Evolutionary conservation across 2,888 invertebrate species (phyloP).

Genomic region (Hypolimnas misippus): DNA sequence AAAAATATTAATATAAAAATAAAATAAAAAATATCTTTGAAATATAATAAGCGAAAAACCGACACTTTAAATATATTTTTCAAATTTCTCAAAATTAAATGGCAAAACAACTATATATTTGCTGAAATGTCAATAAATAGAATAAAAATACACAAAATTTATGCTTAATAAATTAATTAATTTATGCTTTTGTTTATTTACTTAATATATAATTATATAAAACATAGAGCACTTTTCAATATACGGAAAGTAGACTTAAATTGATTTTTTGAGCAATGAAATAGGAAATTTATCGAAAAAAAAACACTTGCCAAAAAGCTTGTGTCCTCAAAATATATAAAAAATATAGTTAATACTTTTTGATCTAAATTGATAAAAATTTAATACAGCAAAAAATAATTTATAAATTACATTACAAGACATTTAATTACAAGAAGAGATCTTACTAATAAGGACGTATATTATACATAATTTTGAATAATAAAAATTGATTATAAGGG

Average conservation of each 20-base stretch:
- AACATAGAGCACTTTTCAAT: not conserved
- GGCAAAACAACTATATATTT: too few species aligned
- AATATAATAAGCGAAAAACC: too few species aligned
- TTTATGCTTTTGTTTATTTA: not conserved
- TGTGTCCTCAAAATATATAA: conserved; percentile 26
- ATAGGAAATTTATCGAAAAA: conserved; percentile 30
- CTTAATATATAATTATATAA: conserved; percentile 5
- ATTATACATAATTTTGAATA: not conserved
- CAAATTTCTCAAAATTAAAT: too few species aligned
- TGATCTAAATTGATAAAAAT: conserved; percentile 15
- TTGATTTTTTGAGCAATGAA: conserved; percentile 29
- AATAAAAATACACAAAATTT: not conserved
- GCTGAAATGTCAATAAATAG: not conserved
- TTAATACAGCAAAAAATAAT: conserved; percentile 9
- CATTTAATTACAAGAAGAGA: not conserved
- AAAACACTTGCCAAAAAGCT: conserved; percentile 35
- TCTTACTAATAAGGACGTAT: conserved; percentile 12
- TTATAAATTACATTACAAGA: conserved; percentile 4
- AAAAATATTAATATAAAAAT: not conserved
- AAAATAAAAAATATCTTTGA: too few species aligned
- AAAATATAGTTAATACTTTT: conserved; percentile 28
- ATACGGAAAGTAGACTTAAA: not conserved
- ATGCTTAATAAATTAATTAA: not conserved
- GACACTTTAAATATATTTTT: too few species aligned
- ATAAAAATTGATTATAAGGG: not conserved